Evolutionary conservation across 64 coral and sea anemone genomes (phyloP), one percentile per base, ranked within the genome.

Genomic region (Porites australiensis): DNA sequence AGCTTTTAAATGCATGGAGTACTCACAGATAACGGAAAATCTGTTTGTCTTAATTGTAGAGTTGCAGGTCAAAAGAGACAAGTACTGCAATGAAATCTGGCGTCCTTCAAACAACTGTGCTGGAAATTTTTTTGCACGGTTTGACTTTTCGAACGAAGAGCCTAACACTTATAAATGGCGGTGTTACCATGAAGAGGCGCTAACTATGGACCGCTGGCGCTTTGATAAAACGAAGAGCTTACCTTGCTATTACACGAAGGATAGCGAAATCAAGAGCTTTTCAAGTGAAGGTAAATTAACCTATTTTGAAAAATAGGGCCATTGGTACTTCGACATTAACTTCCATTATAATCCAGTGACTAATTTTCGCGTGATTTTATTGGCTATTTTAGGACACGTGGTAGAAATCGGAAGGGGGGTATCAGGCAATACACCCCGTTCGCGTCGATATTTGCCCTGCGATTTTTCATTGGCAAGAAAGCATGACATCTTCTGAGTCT

Each of bases 151-250:
- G 5, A 9, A 3, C 10, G 10, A 19, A 70, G 22, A 70, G 21
- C 67, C 67, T 22, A 27, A 70, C 7, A 61, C 1, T 13, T 37
- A 23, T 14, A 45, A 77, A 4, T 91, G 89, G 89, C n/a, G 77
- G 53, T 91, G 89, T 62, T 91, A 82, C 48, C 6, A 16, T 72
- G 50, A 91, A 74, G 53, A 80, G 12, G 89, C 77, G 14, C 74
- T 91, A 7, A 91, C 77, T 4, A 68, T 52, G 58, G 89, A 91
- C 58, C 60, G 89, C 46, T 23, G 64, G 44, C 13, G 66, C 13
- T 91, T 72, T 67, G 79, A 91, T 27, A 57, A 6, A 14, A 46
- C 49, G 27, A 70, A 74, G 27, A 2, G 2, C 4, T 88, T 51
- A 58, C 4, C 0, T 16, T 45, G 54, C 4, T 59, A 61, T 43